These are phyloP conservation scores for Petrocephalus schoutedeni DNA, from an alignment of 2,797 vertebrate genomes.

Conservation along the genomic window DNA sequence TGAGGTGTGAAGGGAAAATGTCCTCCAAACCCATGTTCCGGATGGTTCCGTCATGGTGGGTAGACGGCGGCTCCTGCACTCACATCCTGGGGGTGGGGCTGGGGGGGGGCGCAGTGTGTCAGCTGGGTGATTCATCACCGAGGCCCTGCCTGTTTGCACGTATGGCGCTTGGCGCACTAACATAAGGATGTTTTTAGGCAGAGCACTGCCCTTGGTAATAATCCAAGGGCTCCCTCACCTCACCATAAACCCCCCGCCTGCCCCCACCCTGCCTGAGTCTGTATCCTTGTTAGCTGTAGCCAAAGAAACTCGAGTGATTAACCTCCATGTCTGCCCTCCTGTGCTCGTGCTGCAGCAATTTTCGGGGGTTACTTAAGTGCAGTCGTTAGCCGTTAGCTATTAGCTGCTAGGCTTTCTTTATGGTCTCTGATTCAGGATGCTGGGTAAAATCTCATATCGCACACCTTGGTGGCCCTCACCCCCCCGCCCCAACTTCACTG, in stretches of 20 bases:
- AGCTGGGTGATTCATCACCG: constrained; percentile 22
- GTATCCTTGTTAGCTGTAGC: constrained; percentile 13
- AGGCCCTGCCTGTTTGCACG: not conserved
- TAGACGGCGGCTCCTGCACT: constrained; percentile 43
- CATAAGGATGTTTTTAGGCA: not conserved
- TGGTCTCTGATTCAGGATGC: constrained; percentile 11
- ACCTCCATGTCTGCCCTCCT: constrained; percentile 30
- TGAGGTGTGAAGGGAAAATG: constrained; percentile 52
- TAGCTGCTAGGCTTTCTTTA: not conserved
- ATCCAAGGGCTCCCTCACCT: constrained; percentile 6
- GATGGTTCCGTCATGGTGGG: constrained; percentile 33
- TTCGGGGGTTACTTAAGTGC: constrained; percentile 41
- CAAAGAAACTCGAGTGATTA: constrained; percentile 29
- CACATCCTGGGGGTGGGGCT: constrained; percentile 13
- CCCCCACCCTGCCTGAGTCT: not conserved
- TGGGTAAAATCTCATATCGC: constrained; percentile 15
- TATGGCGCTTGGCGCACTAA: not conserved
- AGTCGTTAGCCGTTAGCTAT: too few relatives aligned
- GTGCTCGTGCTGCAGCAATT: constrained; percentile 34
- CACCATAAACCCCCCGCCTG: not conserved
- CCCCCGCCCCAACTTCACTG: not conserved
- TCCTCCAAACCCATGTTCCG: constrained; percentile 39
- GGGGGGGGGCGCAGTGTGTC: not conserved
- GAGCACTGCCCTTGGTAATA: not conserved
- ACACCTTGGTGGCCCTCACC: not conserved